Evolutionary conservation across 2,113 vertebrate species (phyloP).

Genomic region (Daboia siamensis): DNA sequence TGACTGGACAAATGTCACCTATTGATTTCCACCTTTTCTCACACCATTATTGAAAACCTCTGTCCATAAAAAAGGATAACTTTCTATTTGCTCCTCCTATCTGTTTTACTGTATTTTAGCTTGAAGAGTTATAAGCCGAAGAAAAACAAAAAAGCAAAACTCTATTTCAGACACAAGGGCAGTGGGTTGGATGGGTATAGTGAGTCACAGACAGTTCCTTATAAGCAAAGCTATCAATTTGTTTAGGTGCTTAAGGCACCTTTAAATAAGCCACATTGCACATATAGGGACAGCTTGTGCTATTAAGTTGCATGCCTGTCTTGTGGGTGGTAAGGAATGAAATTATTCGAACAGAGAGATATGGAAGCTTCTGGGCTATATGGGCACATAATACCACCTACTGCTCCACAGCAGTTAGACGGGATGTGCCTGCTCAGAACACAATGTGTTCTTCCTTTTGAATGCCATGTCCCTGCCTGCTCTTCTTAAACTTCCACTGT

Average conservation of each 20-base stretch:
- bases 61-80: not conserved
- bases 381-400: constrained; percentile 26
- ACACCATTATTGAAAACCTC: not conserved
- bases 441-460: constrained; percentile 48
- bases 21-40: not conserved
- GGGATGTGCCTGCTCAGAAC: constrained; percentile 38
- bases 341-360: constrained; percentile 42
- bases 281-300: constrained; percentile 62
- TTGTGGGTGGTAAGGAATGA: constrained; percentile 55
- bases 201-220: constrained; percentile 1
- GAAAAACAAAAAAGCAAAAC: not conserved
- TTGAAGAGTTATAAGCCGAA: not conserved
- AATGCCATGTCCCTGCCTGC: constrained; percentile 34
- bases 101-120: not conserved
- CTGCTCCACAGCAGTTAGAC: constrained; percentile 53
- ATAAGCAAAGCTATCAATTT: constrained; percentile 32
- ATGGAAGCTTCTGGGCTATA: constrained; percentile 12
- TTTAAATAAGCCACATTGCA: constrained; percentile 52
- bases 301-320: constrained; percentile 54
- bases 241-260: constrained; percentile 43
- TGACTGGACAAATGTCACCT: not conserved
- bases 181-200: not conserved
- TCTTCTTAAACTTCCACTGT: constrained; percentile 27
- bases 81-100: not conserved
- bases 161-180: not conserved